Percentiles rank a stretch among this genome's conserved stretches.
Conservation (phyloP, 2,797 vertebrate genomes). For the Podarcis siculus region DNA sequence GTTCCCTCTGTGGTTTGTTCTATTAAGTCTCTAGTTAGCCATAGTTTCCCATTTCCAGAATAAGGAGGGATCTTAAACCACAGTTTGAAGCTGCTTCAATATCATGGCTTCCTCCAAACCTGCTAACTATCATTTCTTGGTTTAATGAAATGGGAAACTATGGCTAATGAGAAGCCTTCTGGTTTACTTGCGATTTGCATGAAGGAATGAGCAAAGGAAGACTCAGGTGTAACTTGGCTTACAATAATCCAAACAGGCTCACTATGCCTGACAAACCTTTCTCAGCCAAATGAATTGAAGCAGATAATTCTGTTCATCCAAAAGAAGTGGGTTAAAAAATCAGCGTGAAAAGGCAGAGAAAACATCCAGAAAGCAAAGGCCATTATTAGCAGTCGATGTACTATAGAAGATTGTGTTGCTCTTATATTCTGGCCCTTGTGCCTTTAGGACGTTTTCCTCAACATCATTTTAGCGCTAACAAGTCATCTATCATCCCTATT, state of each 20-base stretch:
- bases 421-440: neutral
- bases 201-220: neutral
- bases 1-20: no score
- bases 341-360: slow-evolving; percentile 5
- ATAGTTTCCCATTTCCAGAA: no score
- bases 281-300: neutral
- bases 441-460: slow-evolving; percentile 2
- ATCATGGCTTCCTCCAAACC: neutral
- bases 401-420: slow-evolving; percentile 5
- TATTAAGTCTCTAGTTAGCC: no score
- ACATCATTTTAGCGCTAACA: slow-evolving; percentile 1
- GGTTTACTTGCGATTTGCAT: neutral
- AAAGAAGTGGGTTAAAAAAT: neutral
- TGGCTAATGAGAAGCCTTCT: neutral
- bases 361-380: neutral
- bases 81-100: neutral
- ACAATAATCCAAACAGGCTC: neutral
- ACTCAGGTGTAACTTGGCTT: neutral
- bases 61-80: neutral
- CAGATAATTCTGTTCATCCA: neutral
- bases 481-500: neutral
- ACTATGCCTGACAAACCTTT: neutral
- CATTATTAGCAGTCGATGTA: neutral
- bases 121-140: neutral
- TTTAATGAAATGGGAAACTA: neutral